Evolutionary conservation across 2,888 invertebrate species (phyloP).

Genomic region (Thysanoteuthis rhombus): DNA sequence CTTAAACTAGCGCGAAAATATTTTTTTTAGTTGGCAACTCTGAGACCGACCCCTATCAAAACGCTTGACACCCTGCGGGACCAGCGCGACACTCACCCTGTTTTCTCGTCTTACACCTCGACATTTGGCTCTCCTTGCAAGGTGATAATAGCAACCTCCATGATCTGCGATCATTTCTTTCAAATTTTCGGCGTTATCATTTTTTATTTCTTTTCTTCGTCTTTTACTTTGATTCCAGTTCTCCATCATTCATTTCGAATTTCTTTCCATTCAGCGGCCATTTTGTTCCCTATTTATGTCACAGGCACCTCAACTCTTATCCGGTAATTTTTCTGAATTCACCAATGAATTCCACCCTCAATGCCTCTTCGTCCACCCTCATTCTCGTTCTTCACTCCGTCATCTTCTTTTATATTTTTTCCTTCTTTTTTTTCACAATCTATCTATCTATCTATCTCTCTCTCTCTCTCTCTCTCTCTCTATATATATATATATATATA

Average conservation of each 20-base stretch:
- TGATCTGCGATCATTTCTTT: background rate
- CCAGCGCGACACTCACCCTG: background rate
- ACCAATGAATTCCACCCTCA: no score
- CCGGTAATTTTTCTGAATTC: no score
- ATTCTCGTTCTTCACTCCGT: no score
- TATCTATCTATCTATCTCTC: background rate
- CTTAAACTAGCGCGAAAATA: no score
- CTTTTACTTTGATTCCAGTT: background rate
- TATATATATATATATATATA: background rate
- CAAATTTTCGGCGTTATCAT: background rate
- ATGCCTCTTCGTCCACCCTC: no score
- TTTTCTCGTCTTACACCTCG: background rate
- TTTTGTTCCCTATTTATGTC: background rate
- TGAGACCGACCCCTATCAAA: background rate
- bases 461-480: background rate
- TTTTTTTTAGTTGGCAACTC: no score
- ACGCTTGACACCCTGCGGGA: background rate
- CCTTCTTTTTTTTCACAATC: no score
- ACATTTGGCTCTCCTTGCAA: background rate
- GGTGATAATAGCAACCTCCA: background rate
- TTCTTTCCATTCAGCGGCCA: background rate
- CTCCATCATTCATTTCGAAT: no score
- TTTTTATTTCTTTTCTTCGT: background rate
- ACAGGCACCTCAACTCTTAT: no score
- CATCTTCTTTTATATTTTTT: no score